Base-by-base conservation (phyloP, 2,797 vertebrate species). In the Crenichthys baileyi region DNA sequence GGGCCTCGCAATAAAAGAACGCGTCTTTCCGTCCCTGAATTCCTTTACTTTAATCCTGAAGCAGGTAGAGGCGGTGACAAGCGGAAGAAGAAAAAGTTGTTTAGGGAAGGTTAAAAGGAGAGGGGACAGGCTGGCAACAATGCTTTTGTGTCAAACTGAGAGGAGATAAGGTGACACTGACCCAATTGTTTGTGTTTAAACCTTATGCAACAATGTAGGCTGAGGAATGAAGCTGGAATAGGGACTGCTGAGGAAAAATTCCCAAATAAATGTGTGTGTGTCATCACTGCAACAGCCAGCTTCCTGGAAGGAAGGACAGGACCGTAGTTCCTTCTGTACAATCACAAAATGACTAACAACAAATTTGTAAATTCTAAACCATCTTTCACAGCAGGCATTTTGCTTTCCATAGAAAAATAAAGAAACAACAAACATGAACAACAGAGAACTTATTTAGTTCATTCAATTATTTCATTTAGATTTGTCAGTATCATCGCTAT, bases 21-120 rank as follows among this genome's bases (percentile, higher is more conserved):
- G 24, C 2, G 0, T 77, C 83, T 79, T 73, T 85, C 76, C 73
- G 72, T 84, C 80, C 3, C 44, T 68, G 70, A 82, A 88, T 88
- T 87, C 88, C 82, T 89, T 83, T 5, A 31, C 79, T 87, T 89
- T 88, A 89, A 88, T 87, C 87, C 80, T 75, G 73, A 41, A 18
- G 76, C 87, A 86, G 84, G 81, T 79, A 86, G 60, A 86, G 72
- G 31, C 3, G 55, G 6, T 8, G 55, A 39, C 36, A 70, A 44
- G 46, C 5, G 29, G 26, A 63, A 41, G 72, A 74, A 46, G 13
- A 46, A 51, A 58, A 20, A 76, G 48, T 73, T 2, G 26, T 41
- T 16, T 46, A 3, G 44, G 22, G 11, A 60, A 12, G 41, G 11
- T 70, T 46, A 75, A 55, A 71, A 15, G 44, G 39, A 70, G n/a